These are phyloP conservation scores for Dendroctonus ponderosae DNA, from an alignment of 1,140 invertebrate species.

Conservation along the genomic window DNA sequence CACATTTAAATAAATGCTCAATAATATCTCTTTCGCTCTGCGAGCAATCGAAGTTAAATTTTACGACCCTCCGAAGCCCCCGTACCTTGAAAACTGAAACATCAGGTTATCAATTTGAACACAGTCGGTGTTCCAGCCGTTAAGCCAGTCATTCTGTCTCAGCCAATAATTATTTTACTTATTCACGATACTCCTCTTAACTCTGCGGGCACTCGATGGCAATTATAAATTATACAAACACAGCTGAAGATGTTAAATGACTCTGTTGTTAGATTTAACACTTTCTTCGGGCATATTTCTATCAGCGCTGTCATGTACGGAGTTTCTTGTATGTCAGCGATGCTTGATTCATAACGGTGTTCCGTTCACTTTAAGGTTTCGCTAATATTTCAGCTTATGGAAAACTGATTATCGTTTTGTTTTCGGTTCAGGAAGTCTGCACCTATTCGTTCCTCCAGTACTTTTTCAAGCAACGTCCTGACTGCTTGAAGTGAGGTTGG, in stretches of 20 bases:
- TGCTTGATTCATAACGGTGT: constrained; percentile 12
- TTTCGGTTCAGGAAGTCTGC: no score
- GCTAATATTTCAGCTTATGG: no score
- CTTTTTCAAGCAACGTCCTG: no score
- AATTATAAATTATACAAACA: constrained; percentile 40
- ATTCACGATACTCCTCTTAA: constrained; percentile 39
- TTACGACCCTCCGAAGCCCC: no score
- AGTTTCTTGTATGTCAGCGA: constrained; percentile 18
- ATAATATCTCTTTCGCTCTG: no score
- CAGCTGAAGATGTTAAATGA: constrained; percentile 35
- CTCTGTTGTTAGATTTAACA: constrained; percentile 37
- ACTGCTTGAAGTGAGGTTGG: no score
- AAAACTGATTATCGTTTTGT: no score
- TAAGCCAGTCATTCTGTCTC: constrained; percentile 43
- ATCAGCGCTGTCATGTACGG: constrained; percentile 16
- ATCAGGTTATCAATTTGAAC: constrained; percentile 45
- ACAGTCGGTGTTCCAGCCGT: constrained; percentile 40
- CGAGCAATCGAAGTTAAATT: no score
- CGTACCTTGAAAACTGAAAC: constrained; percentile 20
- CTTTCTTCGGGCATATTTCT: constrained; percentile 27
- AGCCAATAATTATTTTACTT: constrained; percentile 47
- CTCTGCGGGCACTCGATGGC: constrained; percentile 28
- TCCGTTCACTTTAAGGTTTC: not conserved
- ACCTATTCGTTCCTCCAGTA: no score
- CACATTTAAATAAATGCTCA: no score